phyloP scores from a whole-genome alignment of 2,113 vertebrate genomes.

The Xiphias gladius region DNA sequence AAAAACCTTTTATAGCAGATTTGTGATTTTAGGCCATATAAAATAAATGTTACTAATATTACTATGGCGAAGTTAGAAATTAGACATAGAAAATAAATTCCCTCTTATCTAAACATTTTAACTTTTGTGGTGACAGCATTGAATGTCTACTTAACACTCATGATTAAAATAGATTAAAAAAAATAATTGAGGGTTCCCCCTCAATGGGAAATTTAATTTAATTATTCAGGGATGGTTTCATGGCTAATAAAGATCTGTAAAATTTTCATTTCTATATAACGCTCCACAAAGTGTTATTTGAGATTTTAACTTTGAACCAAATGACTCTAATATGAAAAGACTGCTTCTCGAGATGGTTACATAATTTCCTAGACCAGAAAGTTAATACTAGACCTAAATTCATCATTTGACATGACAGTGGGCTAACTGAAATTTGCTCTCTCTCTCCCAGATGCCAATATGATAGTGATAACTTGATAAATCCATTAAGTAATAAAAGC shows the following conservation, averaged over 20 bases:
- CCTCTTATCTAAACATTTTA: neutral
- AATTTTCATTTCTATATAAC: neutral
- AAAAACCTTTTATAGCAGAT: slow-evolving; percentile 1
- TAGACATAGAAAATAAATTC: neutral
- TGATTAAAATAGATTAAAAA: too few relatives aligned
- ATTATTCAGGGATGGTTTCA: neutral
- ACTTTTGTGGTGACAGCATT: neutral
- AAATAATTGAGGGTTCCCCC: too few relatives aligned
- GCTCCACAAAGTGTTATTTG: neutral
- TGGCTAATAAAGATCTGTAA: neutral
- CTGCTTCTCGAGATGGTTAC: neutral
- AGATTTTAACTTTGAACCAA: neutral
- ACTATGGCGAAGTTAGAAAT: neutral
- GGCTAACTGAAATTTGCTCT: neutral
- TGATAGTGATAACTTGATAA: neutral
- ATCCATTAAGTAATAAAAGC: slow-evolving; percentile 3
- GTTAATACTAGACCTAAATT: neutral
- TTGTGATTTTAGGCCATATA: neutral
- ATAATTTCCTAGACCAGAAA: neutral
- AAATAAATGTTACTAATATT: neutral
- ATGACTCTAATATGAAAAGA: neutral
- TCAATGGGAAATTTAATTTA: too few relatives aligned
- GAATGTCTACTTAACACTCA: neutral
- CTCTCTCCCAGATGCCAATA: neutral
- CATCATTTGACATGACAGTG: neutral